These are phyloP conservation scores for Ramphastos sulfuratus DNA, from an alignment of 2,113 vertebrate genomes.

Conservation along the genomic window DNA sequence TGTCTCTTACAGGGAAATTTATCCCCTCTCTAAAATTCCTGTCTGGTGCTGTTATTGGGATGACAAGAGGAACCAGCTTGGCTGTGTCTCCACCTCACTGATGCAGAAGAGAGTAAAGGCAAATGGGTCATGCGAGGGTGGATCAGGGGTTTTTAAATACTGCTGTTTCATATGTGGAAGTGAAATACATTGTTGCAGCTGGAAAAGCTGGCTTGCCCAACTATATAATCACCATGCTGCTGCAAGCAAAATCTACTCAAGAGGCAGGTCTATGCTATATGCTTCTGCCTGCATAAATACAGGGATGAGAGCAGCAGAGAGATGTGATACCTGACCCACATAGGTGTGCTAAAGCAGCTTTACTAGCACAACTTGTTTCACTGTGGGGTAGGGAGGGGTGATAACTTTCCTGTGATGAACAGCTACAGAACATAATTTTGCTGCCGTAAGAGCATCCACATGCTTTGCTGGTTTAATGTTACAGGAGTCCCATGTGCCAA, in stretches of 20 bases:
- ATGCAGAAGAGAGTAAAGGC: conserved; percentile 42
- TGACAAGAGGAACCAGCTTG: conserved; percentile 7
- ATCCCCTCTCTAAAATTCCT: neutral
- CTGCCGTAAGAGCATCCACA: conserved; percentile 34
- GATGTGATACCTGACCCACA: conserved; percentile 68
- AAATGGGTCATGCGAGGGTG: conserved; percentile 56
- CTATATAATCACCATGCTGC: conserved; percentile 15
- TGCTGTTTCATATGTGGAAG: conserved; percentile 53
- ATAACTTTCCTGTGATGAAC: conserved; percentile 48
- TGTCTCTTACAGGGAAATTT: neutral
- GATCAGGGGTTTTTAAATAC: conserved; percentile 31
- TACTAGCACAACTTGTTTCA: conserved; percentile 48
- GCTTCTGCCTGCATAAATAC: conserved; percentile 53
- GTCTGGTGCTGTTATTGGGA: neutral
- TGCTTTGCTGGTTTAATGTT: neutral
- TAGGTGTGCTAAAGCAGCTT: conserved; percentile 40
- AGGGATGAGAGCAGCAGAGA: neutral
- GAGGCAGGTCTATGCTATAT: conserved; percentile 10
- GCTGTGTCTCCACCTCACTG: neutral
- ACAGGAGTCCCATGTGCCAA: neutral
- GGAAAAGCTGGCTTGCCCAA: conserved; percentile 57
- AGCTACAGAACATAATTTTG: neutral
- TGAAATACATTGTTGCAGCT: conserved; percentile 53
- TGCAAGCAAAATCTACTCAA: conserved; percentile 37
- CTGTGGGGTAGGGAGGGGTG: conserved; percentile 44